These are phyloP conservation scores for Dinomys branickii DNA, from an alignment of 2,113 vertebrate genomes.

Conservation along the genomic window DNA sequence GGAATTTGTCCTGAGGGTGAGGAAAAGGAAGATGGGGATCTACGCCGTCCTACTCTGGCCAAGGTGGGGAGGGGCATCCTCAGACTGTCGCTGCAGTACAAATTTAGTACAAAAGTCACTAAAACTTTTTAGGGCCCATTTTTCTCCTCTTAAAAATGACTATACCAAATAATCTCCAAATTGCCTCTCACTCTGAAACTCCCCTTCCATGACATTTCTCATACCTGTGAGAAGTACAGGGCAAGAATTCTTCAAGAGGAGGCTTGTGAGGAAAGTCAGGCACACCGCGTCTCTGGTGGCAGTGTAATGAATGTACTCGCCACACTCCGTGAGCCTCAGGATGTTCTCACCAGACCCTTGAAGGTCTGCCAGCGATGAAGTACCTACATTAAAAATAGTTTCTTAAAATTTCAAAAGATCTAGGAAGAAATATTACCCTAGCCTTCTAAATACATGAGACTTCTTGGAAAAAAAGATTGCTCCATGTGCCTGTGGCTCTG, in stretches of 20 bases:
- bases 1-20: not conserved
- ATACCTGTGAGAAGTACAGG: conserved; percentile 86
- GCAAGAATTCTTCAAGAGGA: conserved; percentile 82
- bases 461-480: not conserved
- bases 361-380: not conserved
- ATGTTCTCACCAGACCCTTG: not conserved
- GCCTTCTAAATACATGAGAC: not conserved
- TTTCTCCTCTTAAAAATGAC: not conserved
- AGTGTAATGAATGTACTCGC: conserved; percentile 50
- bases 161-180: not conserved
- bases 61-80: not conserved
- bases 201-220: not conserved
- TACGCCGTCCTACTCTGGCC: not conserved
- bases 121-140: not conserved
- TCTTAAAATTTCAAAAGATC: not conserved
- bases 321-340: conserved; percentile 9
- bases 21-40: not conserved
- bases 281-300: conserved; percentile 80
- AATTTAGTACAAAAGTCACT: not conserved
- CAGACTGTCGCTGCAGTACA: not conserved
- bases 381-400: conserved; percentile 54
- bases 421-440: not conserved
- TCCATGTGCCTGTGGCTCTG: not conserved
- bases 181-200: not conserved
- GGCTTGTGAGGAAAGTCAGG: conserved; percentile 84